Base-by-base conservation (phyloP, 2,113 vertebrate genomes). In the Corythaixoides concolor region DNA sequence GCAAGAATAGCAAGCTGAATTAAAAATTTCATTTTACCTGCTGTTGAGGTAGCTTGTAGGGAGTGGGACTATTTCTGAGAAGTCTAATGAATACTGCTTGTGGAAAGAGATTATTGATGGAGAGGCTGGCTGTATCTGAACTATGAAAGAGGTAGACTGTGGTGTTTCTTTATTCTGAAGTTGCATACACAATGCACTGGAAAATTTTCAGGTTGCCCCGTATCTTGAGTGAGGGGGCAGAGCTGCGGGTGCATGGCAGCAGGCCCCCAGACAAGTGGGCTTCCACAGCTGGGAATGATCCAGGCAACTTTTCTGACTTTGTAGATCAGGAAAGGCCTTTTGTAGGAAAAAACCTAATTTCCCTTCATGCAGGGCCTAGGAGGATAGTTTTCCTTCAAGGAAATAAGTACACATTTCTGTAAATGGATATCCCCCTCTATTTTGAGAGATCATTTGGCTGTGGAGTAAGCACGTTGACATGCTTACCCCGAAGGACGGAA, bases 1-100 rank as follows among this genome's bases (percentile, higher is more conserved):
- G 67, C 69, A 79, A 41, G 32, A 80, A 35, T 14, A 92, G 39
- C 58, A 78, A 89, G 14, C 23, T 60, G 67, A 95, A 90, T 72
- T 80, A 77, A 80, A 80, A 80, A 58, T 60, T 84, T 15, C 58
- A 41, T 77, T 91, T 86, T 86, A 45, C 37, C 37, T 86, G n/a
- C 56, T 77, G 56, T 64, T 93, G 55, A 55, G n/a, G 45, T 76
- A 78, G 28, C 23, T 63, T 66, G 17, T 88, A 58, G 67, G 79
- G n/a, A 27, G 50, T 23, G 20, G 59, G 33, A 75, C 17, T 78
- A 49, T 66, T 81, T 89, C 30, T 50, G 55, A 47, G 60, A 8
- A 68, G 35, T 68, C 35, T 81, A 24, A 70, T 68, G 62, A 79
- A 37, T 80, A 22, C 22, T 88, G n/a, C 28, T 63, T 45, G 58